Evolutionary conservation across 2,888 invertebrate species (phyloP), one percentile per base, ranked within the genome.

Genomic region (Melieria crassipennis): DNA sequence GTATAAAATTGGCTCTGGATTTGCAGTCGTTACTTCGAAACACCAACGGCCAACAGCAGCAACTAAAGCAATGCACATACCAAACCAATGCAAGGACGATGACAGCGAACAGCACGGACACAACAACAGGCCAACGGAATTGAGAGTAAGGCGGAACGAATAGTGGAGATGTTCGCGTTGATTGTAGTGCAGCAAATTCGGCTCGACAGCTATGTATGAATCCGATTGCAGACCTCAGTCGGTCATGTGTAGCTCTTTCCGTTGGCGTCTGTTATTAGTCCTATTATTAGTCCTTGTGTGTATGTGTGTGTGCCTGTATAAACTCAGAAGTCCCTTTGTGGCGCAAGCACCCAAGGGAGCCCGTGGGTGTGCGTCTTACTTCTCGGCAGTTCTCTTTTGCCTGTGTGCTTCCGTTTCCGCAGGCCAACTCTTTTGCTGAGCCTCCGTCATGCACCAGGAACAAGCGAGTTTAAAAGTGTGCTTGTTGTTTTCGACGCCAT

Each of bases 401-500:
- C 16, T n/a, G 6, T 57, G n/a, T 30, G 10, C 4, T 61, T 52
- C 63, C 62, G 62, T 65, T 73, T 70, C 45, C 48, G 50, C 61
- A 60, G 16, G 16, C 48, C 13, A 56, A 45, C 62, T 62, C 60
- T 43, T 13, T 52, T 52, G 52, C 30, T 30, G 30, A 30, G 30
- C 30, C 30, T 30, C 30, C 30, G 30, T 30, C 30, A 30, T 30
- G 30, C 30, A 30, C 3, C 30, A 30, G 30, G 30, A 30, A 30
- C 30, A 30, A 30, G 30, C 30, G 2, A 30, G 30, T 30, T 30
- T 30, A 30, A 30, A 2, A 30, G 30, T 30, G 30, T 30, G 30
- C 2, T 61, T 70, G 73, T 64, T 73, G 75, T 55, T 70, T 72
- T 62, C 57, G 30, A 50, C 65, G 47, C 52, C 30, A 65, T 61